Evolutionary conservation across 1,140 invertebrate species (phyloP).

Genomic region (Leguminivora glycinivorella): DNA sequence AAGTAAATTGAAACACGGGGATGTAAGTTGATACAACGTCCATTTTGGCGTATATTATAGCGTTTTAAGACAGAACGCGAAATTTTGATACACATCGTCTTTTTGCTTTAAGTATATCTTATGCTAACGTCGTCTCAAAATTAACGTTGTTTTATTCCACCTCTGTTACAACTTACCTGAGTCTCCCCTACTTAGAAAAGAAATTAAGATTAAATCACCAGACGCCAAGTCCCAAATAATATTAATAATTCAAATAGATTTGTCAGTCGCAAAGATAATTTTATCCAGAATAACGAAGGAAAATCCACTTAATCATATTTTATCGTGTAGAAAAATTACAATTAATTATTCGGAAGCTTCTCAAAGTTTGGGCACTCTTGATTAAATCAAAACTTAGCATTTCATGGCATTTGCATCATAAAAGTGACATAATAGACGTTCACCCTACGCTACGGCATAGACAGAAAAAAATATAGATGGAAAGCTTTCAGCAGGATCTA

Average conservation of each 20-base stretch:
- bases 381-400: conserved; percentile 29
- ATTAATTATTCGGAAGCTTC: conserved; percentile 26
- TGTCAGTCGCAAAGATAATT: conserved; percentile 20
- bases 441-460: too few species aligned
- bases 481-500: too few species aligned
- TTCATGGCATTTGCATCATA: conserved; percentile 33
- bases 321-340: conserved; percentile 33
- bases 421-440: conserved; percentile 33
- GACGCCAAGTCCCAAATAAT: not conserved
- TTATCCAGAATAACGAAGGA: conserved; percentile 17
- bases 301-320: conserved; percentile 29
- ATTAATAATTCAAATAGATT: conserved; percentile 27
- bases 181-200: not conserved
- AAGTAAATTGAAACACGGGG: too few species aligned
- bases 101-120: too few species aligned
- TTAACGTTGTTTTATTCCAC: too few species aligned
- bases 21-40: too few species aligned
- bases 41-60: too few species aligned
- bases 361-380: conserved; percentile 27
- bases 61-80: too few species aligned
- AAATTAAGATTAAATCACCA: not conserved
- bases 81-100: too few species aligned
- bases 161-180: too few species aligned
- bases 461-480: too few species aligned
- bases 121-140: too few species aligned